Base-by-base conservation (phyloP, 2,113 vertebrate genomes). In the Synodontis membranacea region DNA sequence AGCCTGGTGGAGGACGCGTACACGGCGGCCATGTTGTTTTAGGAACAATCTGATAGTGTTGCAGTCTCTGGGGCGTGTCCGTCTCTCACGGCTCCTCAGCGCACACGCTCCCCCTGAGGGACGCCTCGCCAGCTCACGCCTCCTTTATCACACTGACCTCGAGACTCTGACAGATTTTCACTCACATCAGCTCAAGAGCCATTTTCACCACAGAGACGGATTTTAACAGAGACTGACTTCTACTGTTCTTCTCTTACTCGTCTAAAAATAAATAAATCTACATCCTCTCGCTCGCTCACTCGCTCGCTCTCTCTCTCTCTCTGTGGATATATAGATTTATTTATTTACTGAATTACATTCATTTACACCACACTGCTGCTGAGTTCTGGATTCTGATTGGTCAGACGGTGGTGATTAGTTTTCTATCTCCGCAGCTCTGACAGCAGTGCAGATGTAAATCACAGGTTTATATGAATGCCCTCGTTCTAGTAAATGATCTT, bases 121-220 rank as follows among this genome's bases (percentile, higher is more conserved):
- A 50, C 76, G n/a, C 48, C n/a, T 31, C n/a, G 23, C 48, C 15
- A 52, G 12, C 46, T 76, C 74, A 48, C n/a, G 75, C n/a, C 48
- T 34, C 2, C 75, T 93, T 87, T 87, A 90, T 89, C 89, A 90
- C 90, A 93, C 92, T 93, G 93, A 93, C 91, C 93, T 93, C 62
- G 3, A 89, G 88, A 90, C 94, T 92, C 87, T 92, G 92, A 93
- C 62, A 37, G n/a, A 68, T 83, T 70, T 52, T 70, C 82, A 83
- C 82, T 79, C 50, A 23, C 31, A 56, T 34, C n/a, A 54, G 31
- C 75, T 21, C 75, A 9, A 17, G 23, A 48, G 39, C 21, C 68
- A 72, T 72, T 44, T 72, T 44, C 21, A 72, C 19, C 68, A 72
- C 25, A 28, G 23, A 28, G 58, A 62, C 21, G 54, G 4, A 23